Evolutionary conservation across 1,140 invertebrate genomes (phyloP).

Genomic region (Cephus cinctus): DNA sequence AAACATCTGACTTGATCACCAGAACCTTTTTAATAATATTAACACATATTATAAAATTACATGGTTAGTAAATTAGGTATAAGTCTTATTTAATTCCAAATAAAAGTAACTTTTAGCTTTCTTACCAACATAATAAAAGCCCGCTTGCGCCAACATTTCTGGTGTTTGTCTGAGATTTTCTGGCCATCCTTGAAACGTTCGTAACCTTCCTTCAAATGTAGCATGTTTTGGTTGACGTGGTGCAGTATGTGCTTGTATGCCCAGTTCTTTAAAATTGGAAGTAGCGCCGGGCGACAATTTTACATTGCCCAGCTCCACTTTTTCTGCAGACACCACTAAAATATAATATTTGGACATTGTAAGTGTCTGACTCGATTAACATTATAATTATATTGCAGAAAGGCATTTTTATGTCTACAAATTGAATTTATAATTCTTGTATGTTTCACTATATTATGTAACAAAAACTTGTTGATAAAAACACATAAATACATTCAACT

Average conservation of each 20-base stretch:
- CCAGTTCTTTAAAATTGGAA: conserved; percentile 58
- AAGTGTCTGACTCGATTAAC: no score
- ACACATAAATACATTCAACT: no score
- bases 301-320: conserved; percentile 36
- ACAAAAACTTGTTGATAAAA: no score
- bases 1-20: conserved; percentile 84
- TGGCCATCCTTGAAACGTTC: conserved; percentile 68
- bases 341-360: no score
- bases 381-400: no score
- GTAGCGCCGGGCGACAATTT: conserved; percentile 36
- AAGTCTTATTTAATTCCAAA: neutral
- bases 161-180: conserved; percentile 63
- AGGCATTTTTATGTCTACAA: no score
- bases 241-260: conserved; percentile 63
- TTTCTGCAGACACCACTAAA: conserved; percentile 22
- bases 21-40: conserved; percentile 41
- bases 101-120: no score
- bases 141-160: conserved; percentile 68
- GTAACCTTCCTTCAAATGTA: conserved; percentile 64
- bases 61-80: neutral
- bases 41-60: conserved; percentile 4
- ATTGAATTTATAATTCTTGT: no score
- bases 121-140: conserved; percentile 74
- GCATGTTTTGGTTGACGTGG: conserved; percentile 64
- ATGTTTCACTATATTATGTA: no score